These are phyloP conservation scores for Microchrysa polita DNA, from an alignment of 2,888 invertebrate species.

Conservation along the genomic window DNA sequence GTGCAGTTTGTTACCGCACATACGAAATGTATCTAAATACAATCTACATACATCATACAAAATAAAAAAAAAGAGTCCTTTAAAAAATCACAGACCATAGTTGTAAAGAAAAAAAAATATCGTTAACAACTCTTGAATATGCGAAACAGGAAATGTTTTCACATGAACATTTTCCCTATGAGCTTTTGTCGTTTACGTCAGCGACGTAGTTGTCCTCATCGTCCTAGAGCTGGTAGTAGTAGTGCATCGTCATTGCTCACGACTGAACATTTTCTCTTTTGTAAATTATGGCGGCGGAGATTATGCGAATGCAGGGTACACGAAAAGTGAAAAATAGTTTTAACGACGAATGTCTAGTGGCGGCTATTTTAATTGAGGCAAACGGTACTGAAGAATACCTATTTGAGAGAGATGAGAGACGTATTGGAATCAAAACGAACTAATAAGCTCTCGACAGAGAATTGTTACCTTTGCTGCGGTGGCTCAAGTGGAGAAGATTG, in stretches of 20 bases:
- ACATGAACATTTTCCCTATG: slow-evolving; percentile 17
- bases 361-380: too few relatives aligned
- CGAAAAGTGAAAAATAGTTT: not conserved
- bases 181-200: not conserved
- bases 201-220: not conserved
- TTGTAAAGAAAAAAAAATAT: slow-evolving; percentile 9
- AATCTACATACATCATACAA: too few relatives aligned
- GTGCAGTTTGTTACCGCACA: too few relatives aligned
- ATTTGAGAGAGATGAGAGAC: too few relatives aligned
- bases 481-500: too few relatives aligned
- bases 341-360: too few relatives aligned
- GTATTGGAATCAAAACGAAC: too few relatives aligned
- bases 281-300: not conserved
- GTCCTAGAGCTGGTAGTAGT: too few relatives aligned
- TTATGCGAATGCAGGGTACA: slow-evolving; percentile 7
- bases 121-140: slow-evolving; percentile 23
- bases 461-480: too few relatives aligned
- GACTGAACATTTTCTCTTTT: slow-evolving; percentile 4
- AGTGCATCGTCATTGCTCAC: slow-evolving; percentile 3
- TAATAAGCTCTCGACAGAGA: too few relatives aligned
- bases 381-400: too few relatives aligned
- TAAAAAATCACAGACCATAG: slow-evolving; percentile 4
- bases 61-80: not conserved
- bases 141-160: slow-evolving; percentile 22
- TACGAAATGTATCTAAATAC: not conserved